Evolutionary conservation across 2,888 invertebrate species (phyloP), one percentile per base, ranked within the genome.

Genomic region (Drosophila kokeensis): DNA sequence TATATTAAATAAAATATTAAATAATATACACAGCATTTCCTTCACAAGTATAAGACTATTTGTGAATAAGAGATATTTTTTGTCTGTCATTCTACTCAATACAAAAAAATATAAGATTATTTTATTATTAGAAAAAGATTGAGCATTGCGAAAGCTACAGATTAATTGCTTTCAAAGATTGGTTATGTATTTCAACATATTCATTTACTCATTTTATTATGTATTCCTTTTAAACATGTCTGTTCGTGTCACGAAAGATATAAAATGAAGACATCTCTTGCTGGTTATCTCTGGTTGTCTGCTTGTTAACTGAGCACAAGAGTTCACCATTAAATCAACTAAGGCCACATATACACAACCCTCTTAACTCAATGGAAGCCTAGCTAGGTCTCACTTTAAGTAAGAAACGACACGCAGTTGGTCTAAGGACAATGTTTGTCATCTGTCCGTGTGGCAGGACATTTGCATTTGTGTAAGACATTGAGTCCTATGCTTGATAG

Each of bases 381-480:
- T 54, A 62, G 54, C 59, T 53, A 15, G 65, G 42, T 34, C 52
- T 75, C 50, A 40, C 57, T 70, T 77, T 78, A 66, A 72, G 58
- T 69, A 66, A 63, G 48, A 58, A 58, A 52, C 53, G 54, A n/a
- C 53, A 32, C 38, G 30, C 59, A 34, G 27, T 42, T 42, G 24
- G 32, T 32, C 34, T 32, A 65, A 62, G 65, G 66, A 79, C 58
- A 48, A 36, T 63, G 60, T 69, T 65, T 68, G 73, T 67, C 83
- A 65, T 54, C 61, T 68, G 68, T 54, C 69, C 73, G 57, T 79
- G 75, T 71, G 58, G 63, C 66, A 77, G 82, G 80, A 82, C 73
- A 83, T 85, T 85, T 85, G 87, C 89, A 85, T 85, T 67, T 57
- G 65, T 54, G 67, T 54, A 60, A 65, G 79, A 64, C 74, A 70